Base-by-base conservation (phyloP, 2,888 invertebrate species). In the Podotricha telesiphe region DNA sequence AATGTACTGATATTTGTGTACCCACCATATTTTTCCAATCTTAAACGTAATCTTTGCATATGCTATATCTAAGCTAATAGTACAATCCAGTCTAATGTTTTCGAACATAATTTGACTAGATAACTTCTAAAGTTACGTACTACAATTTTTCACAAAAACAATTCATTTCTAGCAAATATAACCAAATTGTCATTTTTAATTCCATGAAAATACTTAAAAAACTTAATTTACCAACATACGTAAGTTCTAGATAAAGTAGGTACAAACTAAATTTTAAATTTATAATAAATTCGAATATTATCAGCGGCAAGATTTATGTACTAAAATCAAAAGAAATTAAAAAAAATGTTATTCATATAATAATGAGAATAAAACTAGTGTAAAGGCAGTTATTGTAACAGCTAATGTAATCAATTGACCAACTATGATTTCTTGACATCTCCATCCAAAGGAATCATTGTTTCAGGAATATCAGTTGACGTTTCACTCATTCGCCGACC, bases 401-500 rank as follows among this genome's bases (percentile, higher is more conserved):
- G 3, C 19, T 22, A 7, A 10, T 51, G 7, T 5, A 51, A 22
- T 5, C 51, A 42, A 40, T n/a, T 15, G 20, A 17, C 20, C 15
- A 42, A 42, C 78, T 78, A 85, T 69, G 78, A 72, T 77, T 88
- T 89, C 76, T 90, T 91, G 74, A 86, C 84, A 64, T 84, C 83
- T 15, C 75, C 70, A 72, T 89, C 91, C 61, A 93, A 78, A 11
- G 93, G 93, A 45, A 91, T 82, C 92, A 92, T 89, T 15, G 87
- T 87, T 79, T 93, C 93, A 20, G 92, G 91, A 34, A 93, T 64
- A 42, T 91, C 88, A 62, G 75, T 78, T n/a, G 87, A 82, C 34
- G 77, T 78, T 11, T 80, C 82, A 68, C 89, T 94, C 90, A 82
- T 89, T 77, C 86, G 83, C 68, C 86, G 82, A 56, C 88, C 89